These are phyloP conservation scores for Zelostemma sp. DNA, from an alignment of 1,140 invertebrate species.

Conservation along the genomic window DNA sequence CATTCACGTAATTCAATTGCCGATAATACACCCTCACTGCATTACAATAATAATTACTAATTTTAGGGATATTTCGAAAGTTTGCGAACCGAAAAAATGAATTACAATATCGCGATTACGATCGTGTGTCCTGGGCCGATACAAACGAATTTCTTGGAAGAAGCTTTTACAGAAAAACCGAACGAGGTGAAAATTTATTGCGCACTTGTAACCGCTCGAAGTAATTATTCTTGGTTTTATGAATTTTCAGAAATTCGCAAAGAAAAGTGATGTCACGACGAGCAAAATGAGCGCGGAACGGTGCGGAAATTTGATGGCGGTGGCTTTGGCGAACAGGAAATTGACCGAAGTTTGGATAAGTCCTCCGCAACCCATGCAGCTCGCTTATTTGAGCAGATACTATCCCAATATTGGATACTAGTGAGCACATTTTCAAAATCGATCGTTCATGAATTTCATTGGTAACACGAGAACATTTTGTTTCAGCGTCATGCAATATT, in stretches of 20 bases:
- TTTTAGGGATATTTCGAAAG: conserved; percentile 80
- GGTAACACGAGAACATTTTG: conserved; percentile 26
- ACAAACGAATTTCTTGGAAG: conserved; percentile 79
- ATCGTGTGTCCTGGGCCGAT: conserved; percentile 84
- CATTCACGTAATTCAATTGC: conserved; percentile 75
- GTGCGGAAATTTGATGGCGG: conserved; percentile 79
- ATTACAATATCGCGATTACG: conserved; percentile 75
- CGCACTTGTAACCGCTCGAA: too few species aligned
- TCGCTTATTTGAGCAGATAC: conserved; percentile 77
- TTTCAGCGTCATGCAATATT: conserved; percentile 58
- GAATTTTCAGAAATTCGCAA: conserved; percentile 71
- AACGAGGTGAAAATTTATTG: conserved; percentile 71
- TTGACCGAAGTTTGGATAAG: conserved; percentile 83
- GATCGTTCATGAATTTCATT: neutral
- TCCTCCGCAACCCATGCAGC: conserved; percentile 73
- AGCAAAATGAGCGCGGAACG: conserved; percentile 78
- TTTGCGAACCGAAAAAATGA: conserved; percentile 75
- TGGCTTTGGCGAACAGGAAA: conserved; percentile 84
- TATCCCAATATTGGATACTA: conserved; percentile 74
- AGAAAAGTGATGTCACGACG: conserved; percentile 68
- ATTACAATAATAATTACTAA: conserved; percentile 24
- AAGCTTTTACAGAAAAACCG: conserved; percentile 77
- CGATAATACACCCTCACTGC: neutral
- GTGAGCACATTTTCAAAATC: conserved; percentile 64
- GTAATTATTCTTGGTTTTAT: neutral